Base-by-base conservation (phyloP, 2,888 invertebrate genomes). In the Callosobruchus maculatus region DNA sequence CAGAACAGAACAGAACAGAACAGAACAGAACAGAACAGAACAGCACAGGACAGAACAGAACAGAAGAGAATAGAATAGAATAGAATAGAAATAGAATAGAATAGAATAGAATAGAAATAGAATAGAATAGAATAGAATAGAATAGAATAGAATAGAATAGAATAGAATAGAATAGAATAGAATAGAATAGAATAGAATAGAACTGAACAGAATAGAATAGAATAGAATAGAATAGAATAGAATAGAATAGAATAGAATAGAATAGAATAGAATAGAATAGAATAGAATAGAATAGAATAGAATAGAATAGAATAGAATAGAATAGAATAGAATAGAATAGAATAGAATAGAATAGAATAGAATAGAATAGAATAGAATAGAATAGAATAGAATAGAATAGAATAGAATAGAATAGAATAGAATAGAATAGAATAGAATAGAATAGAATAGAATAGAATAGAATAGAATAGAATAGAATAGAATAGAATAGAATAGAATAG, bases 1-100 rank as follows among this genome's bases (percentile, higher is more conserved):
- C 72, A 72, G 72, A 72, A 72, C 31, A 72, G 74, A 72, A 72
- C 72, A 72, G 74, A 72, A 72, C 31, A 68, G 74, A 72, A 72
- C 72, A 72, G 72, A 73, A 71, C 22, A 71, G 73, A 73, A 67
- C 71, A 71, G 73, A 73, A 67, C 67, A 71, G 73, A 73, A 71
- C 71, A 66, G 21, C n/a, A 71, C 4, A 31, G 71, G 71, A 71
- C 67, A 67, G 73, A 73, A 31, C 18, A 49, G 71, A 73, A 68
- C 22, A 71, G 73, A 73, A 68, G n/a, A n/a, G n/a, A n/a, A n/a
- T n/a, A n/a, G n/a, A n/a, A n/a, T n/a, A n/a, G n/a, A n/a, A n/a
- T n/a, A 4, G 21, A 67, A 73, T 21, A 7, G 66, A 71, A 73
- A 68, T 30, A 66, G 73, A 73, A 30, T 49, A 70, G 70, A 73